These are phyloP conservation scores for Hypomecis punctinalis DNA, from an alignment of 2,888 invertebrate genomes.

Conservation along the genomic window DNA sequence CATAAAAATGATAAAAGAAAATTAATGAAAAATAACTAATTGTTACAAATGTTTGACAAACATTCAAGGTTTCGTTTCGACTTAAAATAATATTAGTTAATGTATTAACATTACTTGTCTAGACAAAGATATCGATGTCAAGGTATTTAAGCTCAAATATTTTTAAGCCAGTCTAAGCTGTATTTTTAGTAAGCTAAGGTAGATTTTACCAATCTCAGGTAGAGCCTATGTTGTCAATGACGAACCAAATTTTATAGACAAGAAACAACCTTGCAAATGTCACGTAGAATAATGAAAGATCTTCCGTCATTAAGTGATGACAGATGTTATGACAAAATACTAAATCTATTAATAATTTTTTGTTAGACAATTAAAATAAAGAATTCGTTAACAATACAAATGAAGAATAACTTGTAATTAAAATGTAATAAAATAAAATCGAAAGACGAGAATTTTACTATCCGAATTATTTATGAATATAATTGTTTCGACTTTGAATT, in stretches of 20 bases:
- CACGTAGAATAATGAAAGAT: conserved; percentile 50
- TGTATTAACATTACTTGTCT: conserved; percentile 49
- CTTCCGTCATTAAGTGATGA: conserved; percentile 47
- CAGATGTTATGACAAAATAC: conserved; percentile 38
- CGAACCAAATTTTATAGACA: conserved; percentile 6
- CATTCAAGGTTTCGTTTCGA: conserved; percentile 57
- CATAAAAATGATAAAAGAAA: conserved; percentile 23
- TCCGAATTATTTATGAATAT: neutral
- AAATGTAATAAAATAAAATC: too few relatives aligned
- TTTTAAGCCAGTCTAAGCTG: conserved; percentile 45
- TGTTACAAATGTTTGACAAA: conserved; percentile 50
- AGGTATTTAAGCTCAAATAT: conserved; percentile 46
- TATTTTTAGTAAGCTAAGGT: conserved; percentile 27
- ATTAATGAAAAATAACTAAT: conserved; percentile 35
- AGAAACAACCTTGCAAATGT: conserved; percentile 35
- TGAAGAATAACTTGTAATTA: too few relatives aligned
- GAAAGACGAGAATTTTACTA: too few relatives aligned
- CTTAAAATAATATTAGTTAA: conserved; percentile 61
- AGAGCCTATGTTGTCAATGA: conserved; percentile 3
- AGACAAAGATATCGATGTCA: conserved; percentile 66
- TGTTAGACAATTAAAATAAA: neutral
- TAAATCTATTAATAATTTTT: conserved; percentile 28
- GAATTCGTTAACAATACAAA: too few relatives aligned
- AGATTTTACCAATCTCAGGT: neutral
- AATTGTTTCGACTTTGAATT: conserved; percentile 1